Base-by-base conservation (phyloP, 2,888 invertebrate species). In the Oligia fasciuncula region DNA sequence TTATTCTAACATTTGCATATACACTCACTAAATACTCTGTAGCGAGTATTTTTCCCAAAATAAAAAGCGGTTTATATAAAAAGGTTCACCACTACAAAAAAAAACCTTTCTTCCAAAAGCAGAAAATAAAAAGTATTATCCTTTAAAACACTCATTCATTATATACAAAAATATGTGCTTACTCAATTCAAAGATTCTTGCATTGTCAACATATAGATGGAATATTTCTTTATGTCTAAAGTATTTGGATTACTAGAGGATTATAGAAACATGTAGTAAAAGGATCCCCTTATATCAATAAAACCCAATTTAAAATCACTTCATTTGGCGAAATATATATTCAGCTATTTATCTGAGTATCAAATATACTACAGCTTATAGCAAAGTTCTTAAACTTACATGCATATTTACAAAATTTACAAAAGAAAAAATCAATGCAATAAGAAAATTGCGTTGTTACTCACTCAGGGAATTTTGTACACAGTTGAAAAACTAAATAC, bases 391-490 rank as follows among this genome's bases (percentile, higher is more conserved):
- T 94, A 90, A 83, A 93, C 91, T 92, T 93, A 94, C 87, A 92
- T 91, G 90, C 88, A 88, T 95, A 95, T 95, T 94, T 95, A 95
- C 95, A 95, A 92, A 94, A 95, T 95, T 93, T 95, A 95, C 95
- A 95, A 80, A 87, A 91, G 88, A 88, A 89, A 84, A 88, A 76
- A 76, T 68, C 79, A 67, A 81, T 80, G 79, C 80, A 79, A 84
- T 75, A 72, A 77, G 69, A 82, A 81, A 76, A 71, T 86, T 69
- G 76, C 67, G 6, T 67, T 76, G 78, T 82, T 80, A 81, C 72
- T 72, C 76, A 86, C 87, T 81, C 67, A 69, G 76, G 54, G 74
- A 84, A 85, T 86, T 88, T 88, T 89, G 88, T 88, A 88, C 69
- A 88, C 69, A 73, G 54, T 73, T 79, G 67, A 51, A 71, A 69